Conservation (phyloP, 2,888 invertebrate species). For the Zhengitettix transpicula region DNA sequence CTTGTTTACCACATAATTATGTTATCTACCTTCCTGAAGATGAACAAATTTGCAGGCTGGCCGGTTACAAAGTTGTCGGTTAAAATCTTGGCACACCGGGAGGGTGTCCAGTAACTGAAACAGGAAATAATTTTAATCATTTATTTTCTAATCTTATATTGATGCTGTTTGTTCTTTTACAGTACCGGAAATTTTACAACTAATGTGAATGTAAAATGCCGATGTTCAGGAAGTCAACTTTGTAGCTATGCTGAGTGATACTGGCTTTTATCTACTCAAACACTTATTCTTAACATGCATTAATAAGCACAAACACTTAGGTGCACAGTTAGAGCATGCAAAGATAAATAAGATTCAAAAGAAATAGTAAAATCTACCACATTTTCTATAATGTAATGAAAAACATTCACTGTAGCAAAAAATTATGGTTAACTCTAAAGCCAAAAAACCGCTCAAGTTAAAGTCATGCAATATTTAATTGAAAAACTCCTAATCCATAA, state of each 20-base stretch:
- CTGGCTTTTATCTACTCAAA: no score
- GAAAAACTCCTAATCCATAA: no score
- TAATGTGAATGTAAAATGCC: no score
- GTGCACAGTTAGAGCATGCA: not conserved
- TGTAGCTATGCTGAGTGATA: no score
- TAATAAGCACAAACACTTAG: slow-evolving; percentile 2
- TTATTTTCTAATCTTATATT: no score
- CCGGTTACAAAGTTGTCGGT: slow-evolving; percentile 91
- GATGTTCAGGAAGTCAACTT: no score
- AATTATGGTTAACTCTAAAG: no score
- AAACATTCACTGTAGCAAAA: not conserved
- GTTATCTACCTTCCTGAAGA: slow-evolving; percentile 82
- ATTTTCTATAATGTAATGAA: not conserved
- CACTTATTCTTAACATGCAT: slow-evolving; percentile 1
- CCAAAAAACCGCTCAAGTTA: no score
- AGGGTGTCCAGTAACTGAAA: slow-evolving; percentile 99
- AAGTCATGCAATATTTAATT: no score
- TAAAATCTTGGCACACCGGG: slow-evolving; percentile 99
- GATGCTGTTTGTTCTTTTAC: no score
- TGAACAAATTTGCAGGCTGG: slow-evolving; percentile 97
- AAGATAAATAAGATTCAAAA: not conserved
- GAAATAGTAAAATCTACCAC: slow-evolving; percentile 13
- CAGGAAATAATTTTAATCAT: slow-evolving; percentile 14
- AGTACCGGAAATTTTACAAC: no score
- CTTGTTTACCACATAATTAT: no score